phyloP scores from a whole-genome alignment of 2,888 invertebrate species.

The Argyresthia goedartella region DNA sequence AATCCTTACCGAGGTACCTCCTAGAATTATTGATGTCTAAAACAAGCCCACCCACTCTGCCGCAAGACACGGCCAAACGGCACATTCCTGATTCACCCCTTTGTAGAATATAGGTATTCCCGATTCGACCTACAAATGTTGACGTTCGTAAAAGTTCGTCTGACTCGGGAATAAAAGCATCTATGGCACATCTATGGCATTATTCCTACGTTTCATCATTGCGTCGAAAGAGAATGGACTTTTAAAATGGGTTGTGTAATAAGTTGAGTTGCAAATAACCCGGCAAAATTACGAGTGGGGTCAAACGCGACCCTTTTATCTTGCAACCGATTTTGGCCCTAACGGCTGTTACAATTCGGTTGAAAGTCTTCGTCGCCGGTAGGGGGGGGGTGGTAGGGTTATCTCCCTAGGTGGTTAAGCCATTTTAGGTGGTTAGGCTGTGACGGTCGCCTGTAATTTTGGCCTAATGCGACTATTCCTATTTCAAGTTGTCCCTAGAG shows the following conservation, averaged over 20 bases:
- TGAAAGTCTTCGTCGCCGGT: slow-evolving; percentile 10
- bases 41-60: slow-evolving; percentile 33
- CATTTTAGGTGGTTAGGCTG: slow-evolving; percentile 67
- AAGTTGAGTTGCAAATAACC: no score
- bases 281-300: slow-evolving; percentile 36
- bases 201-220: no score
- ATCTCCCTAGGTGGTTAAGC: slow-evolving; percentile 62
- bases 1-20: slow-evolving; percentile 46
- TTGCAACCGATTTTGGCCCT: neutral
- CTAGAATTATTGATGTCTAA: slow-evolving; percentile 67
- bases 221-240: no score
- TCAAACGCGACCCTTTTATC: slow-evolving; percentile 48
- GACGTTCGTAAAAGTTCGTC: no score
- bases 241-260: neutral
- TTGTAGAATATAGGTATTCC: no score
- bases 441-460: slow-evolving; percentile 69
- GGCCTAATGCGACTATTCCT: slow-evolving; percentile 70
- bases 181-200: no score
- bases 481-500: slow-evolving; percentile 62
- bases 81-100: no score
- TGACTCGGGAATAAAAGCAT: no score
- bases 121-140: no score
- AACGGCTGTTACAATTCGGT: slow-evolving; percentile 13
- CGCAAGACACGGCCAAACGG: neutral
- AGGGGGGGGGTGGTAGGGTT: slow-evolving; percentile 40